Percentiles rank a stretch among this genome's conserved stretches.
Conservation (phyloP, 53 echinoderm and acorn worm species). For the Echinometra lucunter region DNA sequence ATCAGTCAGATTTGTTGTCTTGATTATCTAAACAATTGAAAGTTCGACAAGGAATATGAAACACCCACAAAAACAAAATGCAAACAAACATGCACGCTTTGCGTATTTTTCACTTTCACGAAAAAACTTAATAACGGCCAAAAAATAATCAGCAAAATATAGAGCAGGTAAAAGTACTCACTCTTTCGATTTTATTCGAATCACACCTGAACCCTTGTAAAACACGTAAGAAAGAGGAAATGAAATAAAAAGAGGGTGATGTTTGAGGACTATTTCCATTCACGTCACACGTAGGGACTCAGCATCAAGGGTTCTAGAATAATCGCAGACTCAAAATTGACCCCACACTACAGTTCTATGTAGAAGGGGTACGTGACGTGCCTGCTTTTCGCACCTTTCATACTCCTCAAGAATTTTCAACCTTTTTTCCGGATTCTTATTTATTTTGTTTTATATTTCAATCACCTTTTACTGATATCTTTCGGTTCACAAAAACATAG, state of each 20-base stretch:
- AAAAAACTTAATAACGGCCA: background rate
- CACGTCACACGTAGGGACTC: background rate
- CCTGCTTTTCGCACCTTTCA: background rate
- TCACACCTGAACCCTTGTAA: conserved; percentile 11
- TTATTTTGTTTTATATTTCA: too few relatives aligned
- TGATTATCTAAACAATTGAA: too few relatives aligned
- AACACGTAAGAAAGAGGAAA: conserved; percentile 27
- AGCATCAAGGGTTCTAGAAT: background rate
- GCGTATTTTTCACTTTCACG: background rate
- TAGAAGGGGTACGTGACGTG: background rate
- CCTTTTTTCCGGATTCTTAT: too few relatives aligned
- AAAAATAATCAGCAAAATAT: background rate
- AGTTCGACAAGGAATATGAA: too few relatives aligned
- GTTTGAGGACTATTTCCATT: conserved; percentile 5
- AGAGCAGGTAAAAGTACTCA: background rate
- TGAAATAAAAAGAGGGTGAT: background rate
- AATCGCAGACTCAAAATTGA: conserved; percentile 1
- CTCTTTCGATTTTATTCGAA: background rate
- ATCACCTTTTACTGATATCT: too few relatives aligned
- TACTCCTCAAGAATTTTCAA: background rate
- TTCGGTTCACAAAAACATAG: too few relatives aligned
- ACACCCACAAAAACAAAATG: background rate
- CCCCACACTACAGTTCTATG: conserved; percentile 9
- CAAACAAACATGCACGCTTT: background rate
- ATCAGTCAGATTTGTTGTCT: too few relatives aligned